Percentiles rank a stretch among this genome's conserved stretches.
phyloP scores from a whole-genome alignment of 2,113 vertebrate species.

The Crocuta crocuta region DNA sequence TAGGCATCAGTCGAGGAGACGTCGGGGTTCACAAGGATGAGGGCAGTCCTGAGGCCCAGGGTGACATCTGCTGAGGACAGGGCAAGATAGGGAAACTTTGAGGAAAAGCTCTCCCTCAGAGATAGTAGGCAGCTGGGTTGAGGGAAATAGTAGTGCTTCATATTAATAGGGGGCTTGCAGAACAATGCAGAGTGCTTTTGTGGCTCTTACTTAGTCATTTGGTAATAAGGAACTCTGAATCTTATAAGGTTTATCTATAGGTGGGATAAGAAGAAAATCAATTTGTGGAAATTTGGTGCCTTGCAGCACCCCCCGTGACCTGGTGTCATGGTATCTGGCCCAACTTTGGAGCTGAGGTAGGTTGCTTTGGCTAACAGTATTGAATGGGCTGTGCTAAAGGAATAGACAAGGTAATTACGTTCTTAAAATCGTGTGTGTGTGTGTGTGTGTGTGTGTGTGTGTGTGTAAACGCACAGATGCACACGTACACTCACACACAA shows the following conservation, averaged over 20 bases:
- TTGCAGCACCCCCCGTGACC: not conserved
- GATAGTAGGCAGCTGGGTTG: not conserved
- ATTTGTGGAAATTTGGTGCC: not conserved
- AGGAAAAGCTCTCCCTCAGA: not conserved
- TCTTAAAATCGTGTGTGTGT: not conserved
- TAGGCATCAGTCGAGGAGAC: not conserved
- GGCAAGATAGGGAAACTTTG: not conserved
- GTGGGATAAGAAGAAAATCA: not conserved
- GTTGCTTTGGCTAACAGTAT: not conserved
- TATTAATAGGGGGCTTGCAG: not conserved
- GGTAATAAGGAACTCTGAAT: not conserved
- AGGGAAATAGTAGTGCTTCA: not conserved
- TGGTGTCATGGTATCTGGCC: not conserved
- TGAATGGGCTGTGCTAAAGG: not conserved
- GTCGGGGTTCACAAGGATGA: not conserved
- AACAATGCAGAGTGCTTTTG: not conserved
- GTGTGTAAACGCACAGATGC: accelerated
- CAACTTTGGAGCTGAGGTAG: not conserved
- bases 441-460: accelerated
- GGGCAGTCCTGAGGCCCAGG: not conserved
- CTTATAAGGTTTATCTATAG: not conserved
- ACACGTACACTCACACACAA: not conserved
- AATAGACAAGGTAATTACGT: not conserved
- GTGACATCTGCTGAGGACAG: not conserved
- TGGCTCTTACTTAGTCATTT: not conserved